Evolutionary conservation across 2,113 vertebrate genomes (phyloP).

Genomic region (Sinocyclocheilus maitianheensis): DNA sequence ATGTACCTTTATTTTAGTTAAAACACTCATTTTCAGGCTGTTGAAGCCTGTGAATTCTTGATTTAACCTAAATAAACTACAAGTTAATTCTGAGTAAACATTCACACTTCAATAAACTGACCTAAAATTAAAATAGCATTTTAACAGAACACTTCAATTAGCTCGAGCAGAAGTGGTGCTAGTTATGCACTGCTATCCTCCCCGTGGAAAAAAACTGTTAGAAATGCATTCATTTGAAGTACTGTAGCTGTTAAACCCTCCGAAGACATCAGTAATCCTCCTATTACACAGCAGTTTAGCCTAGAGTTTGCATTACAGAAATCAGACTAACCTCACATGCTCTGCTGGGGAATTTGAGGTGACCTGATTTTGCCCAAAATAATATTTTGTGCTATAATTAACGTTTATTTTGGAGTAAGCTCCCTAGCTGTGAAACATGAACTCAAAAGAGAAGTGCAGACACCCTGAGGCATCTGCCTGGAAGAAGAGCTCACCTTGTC

Average conservation of each 20-base stretch:
- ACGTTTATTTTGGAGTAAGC: not conserved
- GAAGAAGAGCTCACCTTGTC: constrained; percentile 3
- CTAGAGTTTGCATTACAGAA: constrained; percentile 33
- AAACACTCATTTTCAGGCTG: too few species aligned
- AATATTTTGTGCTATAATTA: not conserved
- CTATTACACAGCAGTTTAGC: constrained; percentile 58
- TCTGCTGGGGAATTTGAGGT: constrained; percentile 61
- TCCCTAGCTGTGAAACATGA: not conserved
- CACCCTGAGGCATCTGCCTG: not conserved
- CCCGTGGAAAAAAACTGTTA: too few species aligned
- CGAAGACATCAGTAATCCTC: constrained; percentile 58
- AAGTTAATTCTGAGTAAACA: not conserved
- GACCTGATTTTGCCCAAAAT: constrained; percentile 62
- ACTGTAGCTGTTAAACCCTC: too few species aligned
- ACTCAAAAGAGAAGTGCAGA: not conserved
- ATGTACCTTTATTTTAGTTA: too few species aligned
- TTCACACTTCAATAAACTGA: not conserved
- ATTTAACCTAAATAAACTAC: not conserved
- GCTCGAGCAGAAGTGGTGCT: too few species aligned
- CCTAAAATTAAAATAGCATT: not conserved
- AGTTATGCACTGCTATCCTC: not conserved
- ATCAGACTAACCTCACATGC: constrained; percentile 55
- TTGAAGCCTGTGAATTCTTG: too few species aligned
- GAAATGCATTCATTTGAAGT: too few species aligned
- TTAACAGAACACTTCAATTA: not conserved